Evolutionary conservation across 2,888 invertebrate species (phyloP).

Genomic region (Aphidoletes aphidimyza): DNA sequence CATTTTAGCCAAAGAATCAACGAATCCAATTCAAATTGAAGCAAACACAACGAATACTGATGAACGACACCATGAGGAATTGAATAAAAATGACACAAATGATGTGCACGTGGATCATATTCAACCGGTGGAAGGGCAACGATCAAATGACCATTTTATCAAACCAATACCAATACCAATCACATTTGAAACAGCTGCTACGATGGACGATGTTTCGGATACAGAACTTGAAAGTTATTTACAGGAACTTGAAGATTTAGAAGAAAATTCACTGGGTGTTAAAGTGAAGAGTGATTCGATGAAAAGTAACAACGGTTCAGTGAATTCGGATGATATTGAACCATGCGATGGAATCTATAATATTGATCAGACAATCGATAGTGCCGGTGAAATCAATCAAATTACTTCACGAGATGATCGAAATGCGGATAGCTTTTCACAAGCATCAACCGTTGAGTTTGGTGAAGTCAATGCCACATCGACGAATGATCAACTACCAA

Average conservation of each 20-base stretch:
- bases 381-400: neutral
- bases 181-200: conserved; percentile 64
- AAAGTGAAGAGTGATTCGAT: neutral
- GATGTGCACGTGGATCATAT: neutral
- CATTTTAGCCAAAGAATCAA: neutral
- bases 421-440: conserved; percentile 65
- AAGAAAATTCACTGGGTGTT: neutral
- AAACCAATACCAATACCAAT: conserved; percentile 60
- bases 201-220: conserved; percentile 67
- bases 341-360: neutral
- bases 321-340: neutral
- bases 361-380: neutral
- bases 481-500: neutral
- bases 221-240: conserved; percentile 66
- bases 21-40: neutral
- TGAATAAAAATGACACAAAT: neutral
- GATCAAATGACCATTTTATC: conserved; percentile 29
- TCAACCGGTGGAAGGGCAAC: too few relatives aligned
- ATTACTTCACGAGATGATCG: conserved; percentile 16
- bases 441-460: conserved; percentile 66
- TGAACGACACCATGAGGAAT: neutral
- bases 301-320: neutral
- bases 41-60: neutral
- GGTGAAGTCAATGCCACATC: conserved; percentile 60
- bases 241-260: conserved; percentile 63